Conservation (phyloP, 2,113 vertebrate species). For the Pseudolaguvia tuberculata region DNA sequence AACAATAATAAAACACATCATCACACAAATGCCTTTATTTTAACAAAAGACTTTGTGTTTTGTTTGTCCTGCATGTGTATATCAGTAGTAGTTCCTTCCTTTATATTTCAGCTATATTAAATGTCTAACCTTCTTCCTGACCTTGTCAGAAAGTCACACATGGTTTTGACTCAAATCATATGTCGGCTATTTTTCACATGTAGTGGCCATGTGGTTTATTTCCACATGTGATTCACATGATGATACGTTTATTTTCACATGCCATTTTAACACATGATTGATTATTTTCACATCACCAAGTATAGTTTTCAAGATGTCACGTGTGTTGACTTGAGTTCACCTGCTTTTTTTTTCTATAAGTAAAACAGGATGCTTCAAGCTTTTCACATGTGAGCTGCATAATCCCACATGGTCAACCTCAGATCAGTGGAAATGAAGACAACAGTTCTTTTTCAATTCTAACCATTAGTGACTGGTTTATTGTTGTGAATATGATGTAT, state of each 20-base stretch:
- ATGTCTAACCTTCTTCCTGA: neutral
- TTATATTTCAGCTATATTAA: neutral
- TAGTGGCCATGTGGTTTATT: constrained; percentile 5
- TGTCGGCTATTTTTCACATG: neutral
- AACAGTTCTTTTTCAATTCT: neutral
- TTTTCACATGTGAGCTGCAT: neutral
- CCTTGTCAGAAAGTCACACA: neutral
- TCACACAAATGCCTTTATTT: constrained; percentile 78
- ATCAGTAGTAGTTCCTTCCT: neutral
- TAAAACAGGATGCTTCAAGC: neutral
- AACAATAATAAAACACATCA: constrained; percentile 92
- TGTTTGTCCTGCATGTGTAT: neutral
- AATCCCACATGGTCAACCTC: neutral
- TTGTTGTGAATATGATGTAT: neutral
- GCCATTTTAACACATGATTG: neutral
- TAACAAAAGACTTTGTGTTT: constrained; percentile 68
- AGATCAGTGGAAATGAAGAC: neutral
- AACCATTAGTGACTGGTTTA: neutral
- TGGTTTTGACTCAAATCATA: neutral
- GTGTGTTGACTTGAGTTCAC: neutral
- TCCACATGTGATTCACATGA: neutral
- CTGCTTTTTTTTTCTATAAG: no score
- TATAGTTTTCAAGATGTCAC: neutral
- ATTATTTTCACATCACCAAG: constrained; percentile 4
- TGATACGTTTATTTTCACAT: constrained; percentile 8